Percentiles rank a stretch among this genome's conserved stretches.
phyloP scores from a whole-genome alignment of 2,113 vertebrate species.

The Lipotes vexillifer region DNA sequence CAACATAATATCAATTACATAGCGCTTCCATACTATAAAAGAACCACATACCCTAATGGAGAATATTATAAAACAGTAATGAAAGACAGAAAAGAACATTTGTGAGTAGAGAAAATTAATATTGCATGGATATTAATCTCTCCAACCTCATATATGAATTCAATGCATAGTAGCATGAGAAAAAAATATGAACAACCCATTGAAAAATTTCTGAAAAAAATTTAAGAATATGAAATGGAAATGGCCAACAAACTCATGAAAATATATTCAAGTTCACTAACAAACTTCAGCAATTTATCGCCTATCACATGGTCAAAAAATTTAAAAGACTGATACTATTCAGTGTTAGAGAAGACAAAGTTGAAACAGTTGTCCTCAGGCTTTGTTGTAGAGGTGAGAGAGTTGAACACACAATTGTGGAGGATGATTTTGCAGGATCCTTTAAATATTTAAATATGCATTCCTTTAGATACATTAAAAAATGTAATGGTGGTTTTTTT shows the following conservation, averaged over 20 bases:
- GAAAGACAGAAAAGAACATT: neutral
- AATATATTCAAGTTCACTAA: neutral
- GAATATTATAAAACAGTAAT: neutral
- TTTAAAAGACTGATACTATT: neutral
- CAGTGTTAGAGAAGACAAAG: neutral
- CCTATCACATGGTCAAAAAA: neutral
- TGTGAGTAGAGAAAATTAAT: neutral
- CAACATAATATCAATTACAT: neutral
- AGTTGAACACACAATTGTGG: neutral
- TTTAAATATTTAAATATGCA: neutral
- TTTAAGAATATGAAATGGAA: neutral
- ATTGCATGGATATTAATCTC: neutral
- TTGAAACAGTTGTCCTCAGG: neutral
- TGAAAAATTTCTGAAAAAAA: neutral
- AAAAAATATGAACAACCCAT: neutral
- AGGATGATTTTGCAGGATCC: neutral
- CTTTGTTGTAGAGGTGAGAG: neutral
- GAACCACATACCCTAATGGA: neutral
- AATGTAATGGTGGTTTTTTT: neutral
- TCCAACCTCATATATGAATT: neutral
- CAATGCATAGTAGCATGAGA: neutral
- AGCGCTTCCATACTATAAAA: neutral
- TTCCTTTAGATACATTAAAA: neutral
- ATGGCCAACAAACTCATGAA: neutral
- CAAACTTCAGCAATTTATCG: neutral